These are phyloP conservation scores for Agriotes lineatus DNA, from an alignment of 2,888 invertebrate genomes.

Conservation along the genomic window DNA sequence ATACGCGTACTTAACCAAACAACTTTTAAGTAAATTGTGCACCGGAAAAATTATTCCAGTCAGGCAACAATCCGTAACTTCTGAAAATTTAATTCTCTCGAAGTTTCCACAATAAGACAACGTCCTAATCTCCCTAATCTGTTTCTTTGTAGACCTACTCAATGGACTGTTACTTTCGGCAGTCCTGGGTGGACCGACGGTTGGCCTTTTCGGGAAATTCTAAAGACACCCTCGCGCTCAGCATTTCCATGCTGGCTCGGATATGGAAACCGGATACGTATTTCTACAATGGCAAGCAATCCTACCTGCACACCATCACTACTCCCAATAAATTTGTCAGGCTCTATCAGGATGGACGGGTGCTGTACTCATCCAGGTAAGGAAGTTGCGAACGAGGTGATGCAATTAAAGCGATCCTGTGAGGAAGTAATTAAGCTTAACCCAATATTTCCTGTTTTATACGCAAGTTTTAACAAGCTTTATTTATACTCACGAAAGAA, in stretches of 20 bases:
- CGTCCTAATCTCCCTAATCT: too few relatives aligned
- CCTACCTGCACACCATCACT: conserved; percentile 86
- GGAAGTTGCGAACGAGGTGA: not conserved
- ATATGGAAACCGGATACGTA: conserved; percentile 92
- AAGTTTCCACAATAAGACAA: too few relatives aligned
- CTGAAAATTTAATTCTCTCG: too few relatives aligned
- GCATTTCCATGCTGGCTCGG: conserved; percentile 82
- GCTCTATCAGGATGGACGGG: conserved; percentile 79
- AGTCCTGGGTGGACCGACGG: conserved; percentile 84
- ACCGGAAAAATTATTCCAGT: too few relatives aligned
- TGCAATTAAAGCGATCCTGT: not conserved
- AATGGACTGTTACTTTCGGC: conserved; percentile 90
- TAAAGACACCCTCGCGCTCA: conserved; percentile 78
- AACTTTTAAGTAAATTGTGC: too few relatives aligned
- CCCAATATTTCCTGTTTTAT: not conserved
- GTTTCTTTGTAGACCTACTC: conserved; percentile 76
- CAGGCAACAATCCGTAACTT: too few relatives aligned
- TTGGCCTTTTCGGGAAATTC: conserved; percentile 76
- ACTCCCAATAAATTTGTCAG: conserved; percentile 89
- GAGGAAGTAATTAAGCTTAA: not conserved
- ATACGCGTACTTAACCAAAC: too few relatives aligned
- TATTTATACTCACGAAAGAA: not conserved
- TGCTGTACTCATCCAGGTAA: conserved; percentile 81
- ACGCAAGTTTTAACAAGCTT: not conserved
- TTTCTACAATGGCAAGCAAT: conserved; percentile 85